Evolutionary conservation across 2,888 invertebrate genomes (phyloP), one percentile per base, ranked within the genome.

Genomic region (Sceliomorpha sp.): DNA sequence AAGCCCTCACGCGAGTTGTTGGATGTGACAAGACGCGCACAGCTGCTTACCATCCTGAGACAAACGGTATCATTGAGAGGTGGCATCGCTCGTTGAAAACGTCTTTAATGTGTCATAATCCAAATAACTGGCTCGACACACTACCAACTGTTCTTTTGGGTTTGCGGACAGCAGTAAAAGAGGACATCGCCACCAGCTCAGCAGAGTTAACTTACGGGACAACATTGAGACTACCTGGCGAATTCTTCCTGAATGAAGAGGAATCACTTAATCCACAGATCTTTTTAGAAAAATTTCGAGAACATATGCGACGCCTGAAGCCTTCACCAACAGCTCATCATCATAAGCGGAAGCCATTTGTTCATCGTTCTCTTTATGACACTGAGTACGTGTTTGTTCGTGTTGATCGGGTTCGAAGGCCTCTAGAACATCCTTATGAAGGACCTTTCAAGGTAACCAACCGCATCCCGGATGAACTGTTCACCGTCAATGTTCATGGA

Each of bases 1-100:
- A 40, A 10, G 71, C 56, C 2, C 72, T 78, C 8, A 58, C 55
- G 2, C 67, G 69, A 1, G 31, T 78, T 1, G 17, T 77, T 0
- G 82, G 81, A 2, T 29, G 13, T 9, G 29, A 6, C 1, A 27
- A 29, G 14, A 27, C 26, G 14, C 7, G 42, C 7, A 36, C 55
- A 1, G 50, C 37, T n/a, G 32, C 62, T 7, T 62, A 45, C 15
- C 39, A 62, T 15, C 60, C 63, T 8, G 20, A 45, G 1, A n/a
- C 34, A 4, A 55, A 63, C 8, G 55, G 63, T 2, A 32, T 63
- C 12, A 10, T 63, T 0, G 55, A 68, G 20, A 29, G 67, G 0
- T 15, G 39, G 4, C 60, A 68, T 8, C 45, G 58, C 5, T 31
- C 31, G 6, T 9, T 63, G 2, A 63, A 63, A 34, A 32, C 60